These are phyloP conservation scores for Porphyrio hochstetteri DNA, from an alignment of 2,113 vertebrate genomes.

Conservation along the genomic window DNA sequence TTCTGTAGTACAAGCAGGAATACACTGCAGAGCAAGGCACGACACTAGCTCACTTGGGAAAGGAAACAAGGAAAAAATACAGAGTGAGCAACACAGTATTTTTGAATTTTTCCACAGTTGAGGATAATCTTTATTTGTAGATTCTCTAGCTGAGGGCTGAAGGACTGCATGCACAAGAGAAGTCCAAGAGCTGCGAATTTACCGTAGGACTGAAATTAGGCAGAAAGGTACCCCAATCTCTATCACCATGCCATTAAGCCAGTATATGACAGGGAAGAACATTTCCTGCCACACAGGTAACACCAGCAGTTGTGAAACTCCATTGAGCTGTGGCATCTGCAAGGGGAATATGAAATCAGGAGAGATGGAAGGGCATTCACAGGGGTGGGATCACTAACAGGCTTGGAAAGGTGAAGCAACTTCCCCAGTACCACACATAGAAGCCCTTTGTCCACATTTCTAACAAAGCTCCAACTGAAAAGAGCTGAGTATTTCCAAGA, in stretches of 20 bases:
- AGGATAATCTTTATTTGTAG: background rate
- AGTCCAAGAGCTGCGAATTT: background rate
- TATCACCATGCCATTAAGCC: rapidly evolving
- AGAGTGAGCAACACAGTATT: background rate
- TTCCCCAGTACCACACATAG: rapidly evolving
- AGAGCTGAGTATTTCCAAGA: background rate
- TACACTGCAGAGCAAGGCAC: background rate
- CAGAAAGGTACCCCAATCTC: background rate
- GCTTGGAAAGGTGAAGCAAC: rapidly evolving
- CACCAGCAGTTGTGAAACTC: background rate
- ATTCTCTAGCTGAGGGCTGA: background rate
- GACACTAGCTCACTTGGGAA: background rate
- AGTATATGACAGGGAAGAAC: rapidly evolving
- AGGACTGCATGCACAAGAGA: background rate
- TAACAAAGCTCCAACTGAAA: background rate
- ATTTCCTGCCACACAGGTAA: rapidly evolving
- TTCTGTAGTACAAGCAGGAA: background rate
- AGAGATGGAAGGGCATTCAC: background rate
- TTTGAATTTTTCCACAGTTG: rapidly evolving
- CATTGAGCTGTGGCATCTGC: rapidly evolving
- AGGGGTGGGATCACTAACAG: rapidly evolving
- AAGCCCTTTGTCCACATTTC: background rate
- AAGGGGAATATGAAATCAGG: background rate
- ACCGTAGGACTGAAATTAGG: rapidly evolving
- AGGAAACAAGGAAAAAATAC: background rate